These are phyloP conservation scores for Mesitornis unicolor DNA, from an alignment of 2,113 vertebrate genomes.

Conservation along the genomic window DNA sequence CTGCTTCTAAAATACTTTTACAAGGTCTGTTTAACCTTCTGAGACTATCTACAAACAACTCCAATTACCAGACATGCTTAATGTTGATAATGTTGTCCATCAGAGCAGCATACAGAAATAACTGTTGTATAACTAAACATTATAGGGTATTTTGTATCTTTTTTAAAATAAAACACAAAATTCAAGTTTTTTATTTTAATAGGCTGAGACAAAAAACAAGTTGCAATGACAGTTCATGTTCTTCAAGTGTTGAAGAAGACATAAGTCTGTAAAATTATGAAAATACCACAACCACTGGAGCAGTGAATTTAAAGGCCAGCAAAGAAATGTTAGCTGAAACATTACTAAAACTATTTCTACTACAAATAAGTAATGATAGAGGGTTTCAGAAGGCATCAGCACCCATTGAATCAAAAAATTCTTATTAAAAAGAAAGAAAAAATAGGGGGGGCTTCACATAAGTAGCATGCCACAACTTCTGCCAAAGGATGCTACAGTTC, in stretches of 20 bases:
- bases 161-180: background rate
- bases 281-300: background rate
- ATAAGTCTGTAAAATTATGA: accelerated
- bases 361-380: background rate
- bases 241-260: background rate
- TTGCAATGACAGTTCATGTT: background rate
- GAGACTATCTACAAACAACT: background rate
- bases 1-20: background rate
- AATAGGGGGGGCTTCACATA: background rate
- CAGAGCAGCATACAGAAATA: background rate
- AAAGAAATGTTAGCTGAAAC: background rate
- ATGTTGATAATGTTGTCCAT: background rate
- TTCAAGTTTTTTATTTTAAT: background rate
- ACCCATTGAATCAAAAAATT: too few relatives aligned
- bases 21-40: background rate
- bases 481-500: background rate
- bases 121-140: background rate
- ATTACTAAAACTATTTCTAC: background rate
- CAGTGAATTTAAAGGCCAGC: background rate
- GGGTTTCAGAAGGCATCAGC: background rate
- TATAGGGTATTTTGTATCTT: accelerated
- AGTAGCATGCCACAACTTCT: background rate
- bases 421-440: accelerated
- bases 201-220: background rate
- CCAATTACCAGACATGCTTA: background rate